Evolutionary conservation across 2,797 vertebrate genomes (phyloP), one percentile per base, ranked within the genome.

Genomic region (Pterois miles): DNA sequence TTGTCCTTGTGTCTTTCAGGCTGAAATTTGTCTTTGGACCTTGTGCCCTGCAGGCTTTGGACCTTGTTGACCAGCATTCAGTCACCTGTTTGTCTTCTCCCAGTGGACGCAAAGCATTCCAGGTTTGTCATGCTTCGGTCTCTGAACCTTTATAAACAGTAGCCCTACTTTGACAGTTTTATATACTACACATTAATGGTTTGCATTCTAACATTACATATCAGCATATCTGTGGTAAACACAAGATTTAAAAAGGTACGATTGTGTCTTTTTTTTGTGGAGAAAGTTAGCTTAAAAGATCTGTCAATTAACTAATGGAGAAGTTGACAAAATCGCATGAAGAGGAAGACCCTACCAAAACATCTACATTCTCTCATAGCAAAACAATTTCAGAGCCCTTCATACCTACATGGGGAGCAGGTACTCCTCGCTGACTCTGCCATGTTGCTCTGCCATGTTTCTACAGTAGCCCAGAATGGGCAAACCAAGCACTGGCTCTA

Each of bases 1-100:
- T 50, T 14, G 33, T 22, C 29, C 54, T 72, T 0, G 0, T 81
- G 1, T 93, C 78, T 88, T 53, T 18, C 91, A 99, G 98, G 82
- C 82, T 99, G 85, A 96, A 95, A 88, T 99, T 98, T 85, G 77
- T 99, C 76, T 99, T 99, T 52, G 98, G 98, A 2, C 84, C 97
- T 0, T 95, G 92, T 63, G 96, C 97, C 0, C 74, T 98, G 52
- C 96, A 96, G 74, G 98, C 98, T 5, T 86, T 99, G 92, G 97
- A 99, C 90, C 79, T 99, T 67, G 97, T 98, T 11, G 98, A 99
- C 85, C 96, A 93, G 18, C 95, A 78, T 5, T 95, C 96, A 0
- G 93, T 99, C 83, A 97, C 96, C 27, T 93, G 92, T 60, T 31
- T 99, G 43, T 93, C 83, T 0, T 97, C 98, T 2, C 97, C 98